Percentiles rank a stretch among this genome's conserved stretches.
Evolutionary conservation across 2,113 vertebrate genomes (phyloP).

Genomic region (Micronycteris hirsuta): DNA sequence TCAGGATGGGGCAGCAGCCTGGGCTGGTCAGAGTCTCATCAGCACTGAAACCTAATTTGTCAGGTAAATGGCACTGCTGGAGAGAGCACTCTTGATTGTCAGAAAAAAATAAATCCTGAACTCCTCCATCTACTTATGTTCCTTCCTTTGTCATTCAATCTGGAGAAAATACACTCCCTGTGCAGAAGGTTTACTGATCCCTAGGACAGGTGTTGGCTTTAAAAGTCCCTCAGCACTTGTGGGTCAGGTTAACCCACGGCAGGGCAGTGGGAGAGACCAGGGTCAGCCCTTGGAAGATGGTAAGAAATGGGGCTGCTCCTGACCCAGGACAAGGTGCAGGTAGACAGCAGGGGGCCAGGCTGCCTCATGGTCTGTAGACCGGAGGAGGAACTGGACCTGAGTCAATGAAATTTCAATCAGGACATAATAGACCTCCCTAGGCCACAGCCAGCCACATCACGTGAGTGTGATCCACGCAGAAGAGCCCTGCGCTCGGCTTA

Average conservation of each 20-base stretch:
- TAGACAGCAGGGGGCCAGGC: background rate
- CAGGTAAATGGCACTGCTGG: slow-evolving; percentile 53
- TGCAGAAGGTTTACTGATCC: slow-evolving; percentile 62
- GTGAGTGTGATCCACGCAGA: background rate
- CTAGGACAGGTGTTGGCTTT: slow-evolving; percentile 50
- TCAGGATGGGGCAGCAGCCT: accelerated
- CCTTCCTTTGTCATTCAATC: slow-evolving; percentile 8
- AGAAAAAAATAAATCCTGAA: slow-evolving; percentile 29
- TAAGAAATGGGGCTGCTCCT: background rate
- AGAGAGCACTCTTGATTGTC: slow-evolving; percentile 47
- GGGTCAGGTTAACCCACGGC: background rate
- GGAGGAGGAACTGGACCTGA: background rate
- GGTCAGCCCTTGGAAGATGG: background rate
- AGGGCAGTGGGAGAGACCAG: background rate
- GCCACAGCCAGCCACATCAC: background rate
- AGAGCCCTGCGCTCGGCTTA: background rate
- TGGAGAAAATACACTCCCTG: slow-evolving; percentile 46
- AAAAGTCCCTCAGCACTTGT: background rate
- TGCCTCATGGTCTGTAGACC: too few species aligned
- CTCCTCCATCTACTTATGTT: slow-evolving; percentile 44
- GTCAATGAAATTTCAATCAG: background rate
- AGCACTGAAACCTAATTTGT: slow-evolving; percentile 58
- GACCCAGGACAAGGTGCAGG: background rate
- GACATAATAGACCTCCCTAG: background rate
- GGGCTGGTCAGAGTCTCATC: background rate